phyloP scores from a whole-genome alignment of 2,113 vertebrate genomes.

The Clinocottus analis region DNA sequence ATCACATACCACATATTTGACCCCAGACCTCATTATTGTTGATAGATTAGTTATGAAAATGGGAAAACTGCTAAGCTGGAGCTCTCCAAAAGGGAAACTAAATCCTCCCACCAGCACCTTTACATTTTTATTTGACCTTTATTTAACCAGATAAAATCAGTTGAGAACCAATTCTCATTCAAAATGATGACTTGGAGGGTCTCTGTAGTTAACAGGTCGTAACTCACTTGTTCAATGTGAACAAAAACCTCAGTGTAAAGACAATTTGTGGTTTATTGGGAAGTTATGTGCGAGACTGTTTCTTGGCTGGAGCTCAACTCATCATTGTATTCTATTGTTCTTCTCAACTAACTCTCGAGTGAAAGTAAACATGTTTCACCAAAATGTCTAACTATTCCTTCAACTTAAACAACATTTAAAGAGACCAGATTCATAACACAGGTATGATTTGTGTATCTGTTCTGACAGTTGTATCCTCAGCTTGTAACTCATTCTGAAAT shows the following conservation, averaged over 20 bases:
- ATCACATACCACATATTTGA: not conserved
- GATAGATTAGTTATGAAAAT: not conserved
- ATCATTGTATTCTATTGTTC: not conserved
- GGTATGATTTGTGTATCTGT: conserved; percentile 6
- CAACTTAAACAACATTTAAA: not conserved
- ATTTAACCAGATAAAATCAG: too few species aligned
- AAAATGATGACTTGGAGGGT: too few species aligned
- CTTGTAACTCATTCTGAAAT: not conserved
- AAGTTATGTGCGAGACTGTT: not conserved
- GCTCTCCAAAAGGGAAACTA: not conserved
- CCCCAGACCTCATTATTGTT: not conserved
- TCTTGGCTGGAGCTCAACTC: not conserved
- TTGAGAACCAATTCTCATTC: too few species aligned
- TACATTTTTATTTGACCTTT: too few species aligned
- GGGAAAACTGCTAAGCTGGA: not conserved
- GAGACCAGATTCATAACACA: conserved; percentile 9
- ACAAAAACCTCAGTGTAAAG: not conserved
- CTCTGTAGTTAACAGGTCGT: not conserved
- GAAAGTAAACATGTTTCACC: not conserved
- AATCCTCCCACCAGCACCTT: not conserved
- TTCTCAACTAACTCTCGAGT: not conserved
- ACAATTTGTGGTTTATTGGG: not conserved
- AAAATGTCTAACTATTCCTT: not conserved
- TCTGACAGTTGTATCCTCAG: not conserved
- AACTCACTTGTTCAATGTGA: not conserved